Conservation (phyloP, 2,888 invertebrate genomes). For the Amitus sp. region DNA sequence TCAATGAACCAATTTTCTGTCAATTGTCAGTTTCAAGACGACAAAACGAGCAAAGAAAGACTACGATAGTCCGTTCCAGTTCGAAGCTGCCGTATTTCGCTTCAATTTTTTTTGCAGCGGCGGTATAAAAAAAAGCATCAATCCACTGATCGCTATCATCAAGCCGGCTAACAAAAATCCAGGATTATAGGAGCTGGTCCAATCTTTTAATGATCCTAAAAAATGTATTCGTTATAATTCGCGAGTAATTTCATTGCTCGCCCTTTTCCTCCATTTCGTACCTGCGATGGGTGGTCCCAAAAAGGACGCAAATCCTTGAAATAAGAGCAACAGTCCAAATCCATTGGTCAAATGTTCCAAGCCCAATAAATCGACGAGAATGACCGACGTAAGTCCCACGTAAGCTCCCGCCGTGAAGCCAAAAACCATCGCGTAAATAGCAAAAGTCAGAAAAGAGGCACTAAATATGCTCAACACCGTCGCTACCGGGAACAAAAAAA, state of each 20-base stretch:
- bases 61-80: slow-evolving; percentile 2
- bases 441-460: slow-evolving; percentile 79
- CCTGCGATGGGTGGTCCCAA: slow-evolving; percentile 94
- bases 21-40: no score
- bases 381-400: slow-evolving; percentile 95
- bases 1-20: no score
- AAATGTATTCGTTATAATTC: no score
- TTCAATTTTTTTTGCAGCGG: slow-evolving; percentile 70
- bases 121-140: slow-evolving; percentile 88
- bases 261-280: slow-evolving; percentile 61
- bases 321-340: slow-evolving; percentile 90
- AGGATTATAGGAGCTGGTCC: slow-evolving; percentile 80
- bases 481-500: slow-evolving; percentile 69
- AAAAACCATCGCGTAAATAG: slow-evolving; percentile 81
- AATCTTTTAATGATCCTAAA: slow-evolving; percentile 90
- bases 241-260: no score
- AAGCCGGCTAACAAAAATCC: slow-evolving; percentile 90
- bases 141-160: slow-evolving; percentile 85
- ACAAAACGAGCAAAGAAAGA: neutral
- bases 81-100: slow-evolving; percentile 35
- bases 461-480: slow-evolving; percentile 84
- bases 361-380: slow-evolving; percentile 93
- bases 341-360: slow-evolving; percentile 94
- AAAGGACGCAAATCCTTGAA: slow-evolving; percentile 93
- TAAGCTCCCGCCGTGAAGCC: slow-evolving; percentile 95